Conservation (phyloP, 2,113 vertebrate species). For the Phylloscopus trochiloides region DNA sequence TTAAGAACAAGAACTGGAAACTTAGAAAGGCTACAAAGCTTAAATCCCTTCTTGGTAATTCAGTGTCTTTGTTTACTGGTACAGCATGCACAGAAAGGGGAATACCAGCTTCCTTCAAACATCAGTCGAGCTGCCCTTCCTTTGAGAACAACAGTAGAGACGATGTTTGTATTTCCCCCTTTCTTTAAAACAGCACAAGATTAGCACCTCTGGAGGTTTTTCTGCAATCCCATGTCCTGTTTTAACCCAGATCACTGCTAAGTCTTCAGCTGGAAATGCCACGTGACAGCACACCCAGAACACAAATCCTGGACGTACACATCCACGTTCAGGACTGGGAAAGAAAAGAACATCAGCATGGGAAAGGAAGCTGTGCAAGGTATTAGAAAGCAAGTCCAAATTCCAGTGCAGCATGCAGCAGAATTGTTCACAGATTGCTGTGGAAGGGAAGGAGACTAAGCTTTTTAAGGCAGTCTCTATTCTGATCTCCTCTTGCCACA, state of each 20-base stretch:
- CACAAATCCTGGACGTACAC: not conserved
- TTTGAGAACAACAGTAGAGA: not conserved
- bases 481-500: not conserved
- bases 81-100: not conserved
- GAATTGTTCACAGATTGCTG: not conserved
- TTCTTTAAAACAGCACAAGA: not conserved
- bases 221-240: not conserved
- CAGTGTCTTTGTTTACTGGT: not conserved
- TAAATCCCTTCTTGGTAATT: not conserved
- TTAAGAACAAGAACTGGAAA: not conserved
- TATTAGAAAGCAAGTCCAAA: not conserved
- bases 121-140: not conserved
- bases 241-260: not conserved
- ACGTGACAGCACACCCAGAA: not conserved
- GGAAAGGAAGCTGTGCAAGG: not conserved
- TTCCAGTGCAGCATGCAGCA: not conserved
- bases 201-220: not conserved
- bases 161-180: rapidly evolving
- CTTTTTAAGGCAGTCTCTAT: not conserved
- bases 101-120: not conserved
- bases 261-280: not conserved
- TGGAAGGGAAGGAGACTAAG: not conserved
- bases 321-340: not conserved
- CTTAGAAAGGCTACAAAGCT: not conserved
- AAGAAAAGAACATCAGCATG: not conserved